Evolutionary conservation across 2,797 vertebrate species (phyloP).

Genomic region (Dermochelys coriacea): DNA sequence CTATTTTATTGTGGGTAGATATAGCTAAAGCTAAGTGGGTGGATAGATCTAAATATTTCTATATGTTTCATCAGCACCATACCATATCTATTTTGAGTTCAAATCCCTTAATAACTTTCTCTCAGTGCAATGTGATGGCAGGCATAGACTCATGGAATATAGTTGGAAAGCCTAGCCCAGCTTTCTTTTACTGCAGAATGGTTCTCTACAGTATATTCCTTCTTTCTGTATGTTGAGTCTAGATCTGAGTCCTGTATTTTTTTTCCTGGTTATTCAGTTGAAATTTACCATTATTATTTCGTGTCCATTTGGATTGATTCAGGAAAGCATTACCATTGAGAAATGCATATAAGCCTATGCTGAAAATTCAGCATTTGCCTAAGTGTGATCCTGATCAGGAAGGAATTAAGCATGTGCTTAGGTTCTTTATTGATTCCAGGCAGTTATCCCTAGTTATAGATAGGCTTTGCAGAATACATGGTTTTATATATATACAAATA

Average conservation of each 20-base stretch:
- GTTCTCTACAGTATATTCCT: neutral
- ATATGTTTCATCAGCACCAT: neutral
- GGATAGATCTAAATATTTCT: conserved; percentile 54
- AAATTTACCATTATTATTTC: conserved; percentile 41
- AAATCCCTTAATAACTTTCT: neutral
- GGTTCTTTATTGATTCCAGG: neutral
- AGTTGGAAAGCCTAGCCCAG: neutral
- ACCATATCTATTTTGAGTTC: neutral
- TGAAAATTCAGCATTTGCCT: neutral
- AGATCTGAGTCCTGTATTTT: conserved; percentile 15
- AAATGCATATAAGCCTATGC: neutral
- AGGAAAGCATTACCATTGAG: neutral
- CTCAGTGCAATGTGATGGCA: neutral
- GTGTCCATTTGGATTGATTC: neutral
- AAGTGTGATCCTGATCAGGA: neutral
- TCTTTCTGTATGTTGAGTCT: conserved; percentile 11
- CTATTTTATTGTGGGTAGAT: conserved; percentile 38
- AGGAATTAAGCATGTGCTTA: neutral
- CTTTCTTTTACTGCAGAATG: neutral
- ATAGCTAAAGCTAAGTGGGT: conserved; percentile 22
- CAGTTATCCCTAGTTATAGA: neutral
- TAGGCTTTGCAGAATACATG: too few relatives aligned
- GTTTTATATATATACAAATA: too few relatives aligned
- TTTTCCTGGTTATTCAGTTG: conserved; percentile 42
- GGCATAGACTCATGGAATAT: neutral